Percentiles rank a stretch among this genome's conserved stretches.
Conservation (phyloP, 2,797 vertebrate species). For the Intellagama lesueurii region DNA sequence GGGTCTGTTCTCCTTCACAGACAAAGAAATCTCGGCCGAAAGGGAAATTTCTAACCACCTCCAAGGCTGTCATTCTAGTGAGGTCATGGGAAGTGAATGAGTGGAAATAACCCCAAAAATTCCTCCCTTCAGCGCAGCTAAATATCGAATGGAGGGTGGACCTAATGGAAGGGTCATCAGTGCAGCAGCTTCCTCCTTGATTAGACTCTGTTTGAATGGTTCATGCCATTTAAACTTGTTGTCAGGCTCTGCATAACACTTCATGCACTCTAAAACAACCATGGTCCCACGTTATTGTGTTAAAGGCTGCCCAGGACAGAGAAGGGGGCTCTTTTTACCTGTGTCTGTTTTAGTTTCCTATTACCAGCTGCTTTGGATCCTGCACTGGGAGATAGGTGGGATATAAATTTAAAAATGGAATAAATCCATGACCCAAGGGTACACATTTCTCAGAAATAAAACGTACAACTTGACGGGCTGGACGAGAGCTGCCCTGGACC, state of each 20-base stretch:
- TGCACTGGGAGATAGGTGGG: too few species aligned
- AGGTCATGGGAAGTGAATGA: too few species aligned
- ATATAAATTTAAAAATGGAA: too few species aligned
- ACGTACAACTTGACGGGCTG: constrained; percentile 65
- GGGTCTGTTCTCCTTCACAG: background rate
- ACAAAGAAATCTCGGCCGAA: too few species aligned
- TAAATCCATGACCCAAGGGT: background rate
- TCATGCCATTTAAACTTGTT: constrained; percentile 11
- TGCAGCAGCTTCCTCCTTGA: constrained; percentile 70
- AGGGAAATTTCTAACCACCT: constrained; percentile 6
- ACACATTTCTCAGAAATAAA: constrained; percentile 13
- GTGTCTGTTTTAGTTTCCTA: too few species aligned
- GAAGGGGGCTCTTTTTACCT: background rate
- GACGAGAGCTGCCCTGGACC: constrained; percentile 69
- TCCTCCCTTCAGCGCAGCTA: background rate
- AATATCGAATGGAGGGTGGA: background rate
- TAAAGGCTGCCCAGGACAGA: background rate
- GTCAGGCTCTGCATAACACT: background rate
- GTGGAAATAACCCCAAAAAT: too few species aligned
- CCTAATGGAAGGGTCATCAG: constrained; percentile 10
- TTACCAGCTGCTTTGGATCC: too few species aligned
- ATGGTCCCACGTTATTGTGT: background rate
- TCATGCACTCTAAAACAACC: accelerated
- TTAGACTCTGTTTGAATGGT: constrained; percentile 67
- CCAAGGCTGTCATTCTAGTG: too few species aligned